Evolutionary conservation across 2,888 invertebrate species (phyloP).

Genomic region (Pristionchus arcanus): DNA sequence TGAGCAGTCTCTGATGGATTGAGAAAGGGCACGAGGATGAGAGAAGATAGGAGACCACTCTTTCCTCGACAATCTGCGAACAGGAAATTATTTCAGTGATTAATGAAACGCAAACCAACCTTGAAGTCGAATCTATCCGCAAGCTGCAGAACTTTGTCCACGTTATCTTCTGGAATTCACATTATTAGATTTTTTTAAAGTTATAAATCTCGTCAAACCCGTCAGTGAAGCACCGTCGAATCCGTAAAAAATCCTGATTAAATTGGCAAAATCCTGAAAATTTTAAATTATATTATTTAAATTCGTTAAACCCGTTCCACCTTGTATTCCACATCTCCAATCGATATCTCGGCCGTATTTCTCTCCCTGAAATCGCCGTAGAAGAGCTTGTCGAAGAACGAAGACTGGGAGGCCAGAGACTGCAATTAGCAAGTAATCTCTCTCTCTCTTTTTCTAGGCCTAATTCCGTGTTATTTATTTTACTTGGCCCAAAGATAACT

Average conservation of each 20-base stretch:
- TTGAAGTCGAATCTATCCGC: background rate
- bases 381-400: background rate
- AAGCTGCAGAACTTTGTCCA: background rate
- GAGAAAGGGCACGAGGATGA: background rate
- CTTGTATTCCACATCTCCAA: background rate
- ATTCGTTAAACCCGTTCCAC: background rate
- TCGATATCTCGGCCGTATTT: background rate
- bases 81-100: too few relatives aligned
- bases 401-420: background rate
- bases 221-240: background rate
- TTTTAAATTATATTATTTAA: background rate
- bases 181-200: background rate
- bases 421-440: too few relatives aligned
- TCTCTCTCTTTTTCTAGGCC: too few relatives aligned
- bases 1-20: background rate
- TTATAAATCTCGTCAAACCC: background rate
- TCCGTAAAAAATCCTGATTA: background rate
- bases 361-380: background rate
- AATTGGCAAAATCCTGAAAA: background rate
- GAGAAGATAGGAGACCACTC: background rate
- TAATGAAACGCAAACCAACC: background rate
- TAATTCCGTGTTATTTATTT: too few relatives aligned
- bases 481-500: too few relatives aligned
- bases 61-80: background rate
- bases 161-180: background rate